Evolutionary conservation across 92 coral and sea anemone genomes (phyloP).

Genomic region (Meandrina meandrites): DNA sequence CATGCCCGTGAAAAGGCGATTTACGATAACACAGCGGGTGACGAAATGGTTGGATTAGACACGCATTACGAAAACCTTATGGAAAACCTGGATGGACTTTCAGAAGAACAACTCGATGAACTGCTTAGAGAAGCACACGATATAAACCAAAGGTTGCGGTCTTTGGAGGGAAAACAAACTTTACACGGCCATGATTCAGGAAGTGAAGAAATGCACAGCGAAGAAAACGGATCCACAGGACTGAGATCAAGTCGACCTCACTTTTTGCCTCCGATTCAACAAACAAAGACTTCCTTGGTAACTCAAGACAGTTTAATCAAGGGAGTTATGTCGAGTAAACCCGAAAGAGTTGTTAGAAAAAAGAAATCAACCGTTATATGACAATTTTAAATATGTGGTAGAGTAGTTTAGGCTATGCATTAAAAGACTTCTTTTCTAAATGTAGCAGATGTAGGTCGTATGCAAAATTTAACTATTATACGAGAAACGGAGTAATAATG

Average conservation of each 20-base stretch:
- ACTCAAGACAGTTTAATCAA: not conserved
- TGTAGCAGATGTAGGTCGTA: too few relatives aligned
- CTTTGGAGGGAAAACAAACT: not conserved
- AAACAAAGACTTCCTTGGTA: slow-evolving; percentile 31
- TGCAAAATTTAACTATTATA: too few relatives aligned
- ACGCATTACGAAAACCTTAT: slow-evolving; percentile 22
- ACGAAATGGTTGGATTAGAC: not conserved
- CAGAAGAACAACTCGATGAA: slow-evolving; percentile 85
- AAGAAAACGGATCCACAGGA: not conserved
- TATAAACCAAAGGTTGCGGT: slow-evolving; percentile 70
- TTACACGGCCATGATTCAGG: not conserved
- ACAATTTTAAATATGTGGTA: not conserved
- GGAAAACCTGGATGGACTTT: slow-evolving; percentile 65
- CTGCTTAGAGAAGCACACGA: slow-evolving; percentile 71
- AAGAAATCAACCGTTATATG: slow-evolving; percentile 10
- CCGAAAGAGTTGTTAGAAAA: not conserved
- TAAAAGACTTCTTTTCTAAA: not conserved
- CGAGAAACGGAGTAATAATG: too few relatives aligned
- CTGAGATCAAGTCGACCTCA: not conserved
- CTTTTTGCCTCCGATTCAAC: slow-evolving; percentile 33
- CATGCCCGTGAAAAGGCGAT: not conserved
- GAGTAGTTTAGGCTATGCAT: not conserved
- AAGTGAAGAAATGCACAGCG: not conserved
- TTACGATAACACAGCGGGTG: slow-evolving; percentile 3
- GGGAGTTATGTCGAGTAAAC: not conserved